phyloP scores from a whole-genome alignment of 2,797 vertebrate genomes.

The Petrocephalus schoutedeni region DNA sequence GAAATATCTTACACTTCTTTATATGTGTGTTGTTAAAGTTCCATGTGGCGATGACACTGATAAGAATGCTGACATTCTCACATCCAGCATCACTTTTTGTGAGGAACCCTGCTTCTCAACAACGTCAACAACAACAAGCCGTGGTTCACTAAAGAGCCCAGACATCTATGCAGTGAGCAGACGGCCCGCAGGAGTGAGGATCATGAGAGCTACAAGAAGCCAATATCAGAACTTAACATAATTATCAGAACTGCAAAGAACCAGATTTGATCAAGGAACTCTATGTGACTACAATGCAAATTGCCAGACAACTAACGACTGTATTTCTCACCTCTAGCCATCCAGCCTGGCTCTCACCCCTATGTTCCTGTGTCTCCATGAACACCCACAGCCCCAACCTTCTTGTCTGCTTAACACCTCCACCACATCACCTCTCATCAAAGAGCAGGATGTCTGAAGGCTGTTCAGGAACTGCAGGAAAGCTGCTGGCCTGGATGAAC shows the following conservation, averaged over 20 bases:
- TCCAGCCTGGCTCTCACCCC: not conserved
- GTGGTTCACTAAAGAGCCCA: not conserved
- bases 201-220: not conserved
- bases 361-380: not conserved
- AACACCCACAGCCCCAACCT: not conserved
- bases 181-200: not conserved
- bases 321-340: not conserved
- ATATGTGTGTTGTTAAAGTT: not conserved
- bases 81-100: not conserved
- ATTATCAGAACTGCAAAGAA: not conserved
- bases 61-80: not conserved
- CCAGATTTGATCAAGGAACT: not conserved
- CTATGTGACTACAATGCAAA: not conserved
- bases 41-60: not conserved
- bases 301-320: not conserved
- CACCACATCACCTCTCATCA: not conserved
- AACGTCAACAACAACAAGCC: not conserved
- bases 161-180: not conserved
- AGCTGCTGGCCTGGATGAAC: not conserved
- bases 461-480: not conserved
- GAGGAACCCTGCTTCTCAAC: not conserved
- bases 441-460: not conserved
- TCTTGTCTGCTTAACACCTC: not conserved
- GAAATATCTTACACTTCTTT: not conserved
- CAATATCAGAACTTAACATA: not conserved